Base-by-base conservation (phyloP, 1,140 invertebrate species). In the Phocides pigmalion region DNA sequence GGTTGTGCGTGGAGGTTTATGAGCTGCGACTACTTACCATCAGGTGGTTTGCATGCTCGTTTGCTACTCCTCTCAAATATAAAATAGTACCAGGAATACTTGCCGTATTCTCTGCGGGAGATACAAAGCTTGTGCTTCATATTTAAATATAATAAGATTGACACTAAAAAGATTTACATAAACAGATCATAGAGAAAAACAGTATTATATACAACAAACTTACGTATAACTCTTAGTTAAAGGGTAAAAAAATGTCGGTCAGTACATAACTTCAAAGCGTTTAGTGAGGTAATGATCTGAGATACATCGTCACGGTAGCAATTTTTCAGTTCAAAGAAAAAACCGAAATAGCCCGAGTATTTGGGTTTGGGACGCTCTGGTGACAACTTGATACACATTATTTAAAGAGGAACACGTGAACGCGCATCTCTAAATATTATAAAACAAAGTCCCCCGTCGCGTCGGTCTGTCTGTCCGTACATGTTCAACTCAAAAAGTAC, bases 311-410 rank as follows among this genome's bases (percentile, higher is more conserved):
- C 41, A 25, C 54, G 28, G 16, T 12, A 58, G 41, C 20, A 28
- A 58, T 58, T 32, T 46, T 58, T 44, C 41, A 58, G 54, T 58
- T 58, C 54, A 58, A 58, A 58, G 54, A 58, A 39, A 54, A 39
- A 28, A 58, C 54, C 22, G 32, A 46, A 58, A 58, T 58, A 58
- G 37, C 39, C 4, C 41, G 4, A 44, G 15, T 58, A 58, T 58
- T 58, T 58, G 54, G 39, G 54, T 58, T 58, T 58, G 12, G 54
- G 41, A 25, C 51, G 22, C 39, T 12, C 32, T 9, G 39, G 39
- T 46, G 54, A 58, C 54, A 58, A 58, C 39, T 32, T 58, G 54
- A 58, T 44, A 58, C 54, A 44, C 12, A 11, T 39, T 44, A 58
- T 44, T 32, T 41, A 44, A 15, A 58, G 19, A 39, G 16, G 35